phyloP scores from a whole-genome alignment of 23 tunicate genomes.

The Trididemnum nubilum region DNA sequence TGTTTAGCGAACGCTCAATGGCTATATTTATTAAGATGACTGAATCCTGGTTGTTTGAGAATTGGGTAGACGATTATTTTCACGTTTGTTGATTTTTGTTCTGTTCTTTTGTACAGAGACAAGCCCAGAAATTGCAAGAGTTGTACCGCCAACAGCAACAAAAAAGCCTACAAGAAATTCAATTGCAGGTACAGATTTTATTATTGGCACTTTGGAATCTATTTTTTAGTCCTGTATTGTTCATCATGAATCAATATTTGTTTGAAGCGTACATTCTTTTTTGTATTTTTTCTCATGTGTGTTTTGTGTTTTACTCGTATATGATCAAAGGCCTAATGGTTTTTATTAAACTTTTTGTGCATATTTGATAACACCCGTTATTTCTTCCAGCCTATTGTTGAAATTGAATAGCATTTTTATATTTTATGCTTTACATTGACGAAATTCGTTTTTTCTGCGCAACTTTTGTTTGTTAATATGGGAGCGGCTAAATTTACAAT shows the following conservation, averaged over 20 bases:
- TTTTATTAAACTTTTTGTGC: too few relatives aligned
- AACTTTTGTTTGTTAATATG: too few relatives aligned
- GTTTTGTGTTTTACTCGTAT: neutral
- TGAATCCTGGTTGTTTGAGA: too few relatives aligned
- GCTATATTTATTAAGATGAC: too few relatives aligned
- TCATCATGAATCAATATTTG: neutral
- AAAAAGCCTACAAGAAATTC: slow-evolving; percentile 77
- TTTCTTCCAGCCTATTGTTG: too few relatives aligned
- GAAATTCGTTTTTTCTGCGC: too few relatives aligned
- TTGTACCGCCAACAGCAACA: slow-evolving; percentile 90
- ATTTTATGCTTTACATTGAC: too few relatives aligned
- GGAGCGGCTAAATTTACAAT: too few relatives aligned
- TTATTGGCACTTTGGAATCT: neutral
- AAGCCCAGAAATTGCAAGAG: slow-evolving; percentile 66
- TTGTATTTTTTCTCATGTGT: neutral
- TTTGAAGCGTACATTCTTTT: neutral
- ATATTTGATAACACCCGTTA: too few relatives aligned
- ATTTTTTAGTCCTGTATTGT: neutral
- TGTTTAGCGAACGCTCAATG: too few relatives aligned
- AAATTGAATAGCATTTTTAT: too few relatives aligned
- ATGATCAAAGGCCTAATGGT: neutral
- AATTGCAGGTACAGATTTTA: slow-evolving; percentile 57
- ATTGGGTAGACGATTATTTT: too few relatives aligned
- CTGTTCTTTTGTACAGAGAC: neutral
- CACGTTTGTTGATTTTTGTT: neutral